These are phyloP conservation scores for Brachionus plicatilis DNA, from an alignment of 1,140 invertebrate species.

Conservation along the genomic window DNA sequence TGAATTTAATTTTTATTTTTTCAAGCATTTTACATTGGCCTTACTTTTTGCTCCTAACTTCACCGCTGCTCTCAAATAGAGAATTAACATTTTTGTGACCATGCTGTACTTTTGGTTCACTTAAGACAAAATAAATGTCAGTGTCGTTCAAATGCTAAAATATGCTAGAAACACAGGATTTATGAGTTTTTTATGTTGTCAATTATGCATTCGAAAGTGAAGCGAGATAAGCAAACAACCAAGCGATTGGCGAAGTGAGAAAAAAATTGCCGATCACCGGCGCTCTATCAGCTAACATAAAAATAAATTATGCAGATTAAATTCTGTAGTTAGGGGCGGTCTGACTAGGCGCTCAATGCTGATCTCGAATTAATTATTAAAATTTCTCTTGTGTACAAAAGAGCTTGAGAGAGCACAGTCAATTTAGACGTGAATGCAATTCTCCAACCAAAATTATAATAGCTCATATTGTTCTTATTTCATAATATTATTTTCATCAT, in stretches of 20 bases:
- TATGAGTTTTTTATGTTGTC: neutral
- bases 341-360: neutral
- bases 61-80: no score
- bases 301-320: neutral
- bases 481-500: neutral
- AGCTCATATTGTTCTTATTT: neutral
- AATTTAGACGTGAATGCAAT: neutral
- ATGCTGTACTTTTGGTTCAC: neutral
- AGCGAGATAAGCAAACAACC: neutral
- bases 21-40: neutral
- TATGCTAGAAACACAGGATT: neutral
- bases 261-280: neutral
- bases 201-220: neutral
- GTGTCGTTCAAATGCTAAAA: neutral
- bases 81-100: neutral
- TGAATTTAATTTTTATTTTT: no score
- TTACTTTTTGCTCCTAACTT: no score
- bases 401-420: neutral
- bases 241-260: neutral
- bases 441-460: neutral
- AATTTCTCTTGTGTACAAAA: neutral
- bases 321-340: neutral
- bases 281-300: neutral
- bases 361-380: neutral
- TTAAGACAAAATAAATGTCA: neutral